These are phyloP conservation scores for Anguilla anguilla DNA, from an alignment of 2,797 vertebrate genomes.

Conservation along the genomic window DNA sequence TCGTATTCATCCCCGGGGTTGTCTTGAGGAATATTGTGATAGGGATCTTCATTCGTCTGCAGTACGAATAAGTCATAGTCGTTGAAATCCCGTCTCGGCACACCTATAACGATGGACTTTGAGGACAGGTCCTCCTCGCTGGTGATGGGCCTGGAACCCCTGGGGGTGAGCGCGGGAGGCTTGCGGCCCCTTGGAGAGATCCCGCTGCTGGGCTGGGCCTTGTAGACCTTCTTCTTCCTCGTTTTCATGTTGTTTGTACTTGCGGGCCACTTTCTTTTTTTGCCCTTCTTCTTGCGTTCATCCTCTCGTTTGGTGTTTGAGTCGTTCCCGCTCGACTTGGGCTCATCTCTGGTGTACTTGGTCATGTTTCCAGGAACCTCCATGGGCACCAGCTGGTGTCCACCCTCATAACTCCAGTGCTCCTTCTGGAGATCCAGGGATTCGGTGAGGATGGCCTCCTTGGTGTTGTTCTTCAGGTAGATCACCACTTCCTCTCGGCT, in stretches of 20 bases:
- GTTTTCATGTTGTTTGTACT: slow-evolving; percentile 72
- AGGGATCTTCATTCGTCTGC: slow-evolving; percentile 49
- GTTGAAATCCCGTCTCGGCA: slow-evolving; percentile 80
- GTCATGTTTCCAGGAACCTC: slow-evolving; percentile 65
- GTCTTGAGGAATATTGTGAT: slow-evolving; percentile 31
- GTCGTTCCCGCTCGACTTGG: slow-evolving; percentile 14
- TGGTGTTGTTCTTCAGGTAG: slow-evolving; percentile 65
- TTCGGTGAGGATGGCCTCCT: slow-evolving; percentile 64
- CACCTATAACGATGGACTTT: slow-evolving; percentile 73
- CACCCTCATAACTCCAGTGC: slow-evolving; percentile 73
- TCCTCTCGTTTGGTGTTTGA: slow-evolving; percentile 23
- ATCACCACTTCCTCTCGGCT: slow-evolving; percentile 69
- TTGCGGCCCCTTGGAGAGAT: slow-evolving; percentile 64
- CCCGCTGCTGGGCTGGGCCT: slow-evolving; percentile 55
- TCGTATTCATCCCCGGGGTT: slow-evolving; percentile 68
- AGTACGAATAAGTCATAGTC: slow-evolving; percentile 77
- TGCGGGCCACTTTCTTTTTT: slow-evolving; percentile 50
- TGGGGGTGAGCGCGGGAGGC: slow-evolving; percentile 45
- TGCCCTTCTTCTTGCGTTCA: slow-evolving; percentile 44
- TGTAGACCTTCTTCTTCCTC: slow-evolving; percentile 68
- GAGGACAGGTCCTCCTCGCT: slow-evolving; percentile 61
- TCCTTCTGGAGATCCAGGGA: slow-evolving; percentile 55
- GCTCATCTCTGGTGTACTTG: slow-evolving; percentile 64
- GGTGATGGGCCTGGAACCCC: slow-evolving; percentile 34
- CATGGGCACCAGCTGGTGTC: slow-evolving; percentile 50